Base-by-base conservation (phyloP, 2,113 vertebrate genomes). In the Eidolon helvum region DNA sequence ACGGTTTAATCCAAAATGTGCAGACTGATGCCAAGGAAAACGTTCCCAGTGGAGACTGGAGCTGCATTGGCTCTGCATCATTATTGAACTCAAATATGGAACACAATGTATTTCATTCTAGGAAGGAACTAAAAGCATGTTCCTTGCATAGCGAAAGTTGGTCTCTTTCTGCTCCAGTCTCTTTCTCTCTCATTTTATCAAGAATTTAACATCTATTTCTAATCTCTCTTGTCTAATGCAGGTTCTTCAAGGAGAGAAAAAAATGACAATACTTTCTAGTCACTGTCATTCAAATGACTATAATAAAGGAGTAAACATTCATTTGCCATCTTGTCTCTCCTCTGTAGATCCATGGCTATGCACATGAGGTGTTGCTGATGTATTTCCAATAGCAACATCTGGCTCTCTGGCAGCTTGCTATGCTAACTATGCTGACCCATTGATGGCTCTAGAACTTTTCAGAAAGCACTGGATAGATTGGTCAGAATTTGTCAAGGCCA, bases 361-460 rank as follows among this genome's bases (percentile, higher is more conserved):
- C 48, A 89, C 83, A 93, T 0, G 28, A 97, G 90, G 22, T 28
- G 26, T 90, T 97, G 92, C 71, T 98, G 97, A 93, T 95, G 55
- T 83, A 24, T 75, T 93, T 98, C 98, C 98, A 98, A 75, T 28
- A 92, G 79, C 87, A 97, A 94, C 95, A 97, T 98, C 97, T 97
- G 97, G 95, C 43, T 96, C 28, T 87, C 92, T 97, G 97, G 97
- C 96, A 96, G 88, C 33, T 61, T 65, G 35, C 43, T 97, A 66
- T 57, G 74, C 95, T 98, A 90, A 97, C 95, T 93, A 77, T 95
- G 96, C 92, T 96, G 97, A 97, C 89, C 95, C 74, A 89, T 26
- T 82, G 85, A 93, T 96, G 95, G 96, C 92, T 97, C 95, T 92
- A 94, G 87, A 91, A 93, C 80, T 94, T 82, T 93, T 97, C 63